Evolutionary conservation across 2,797 vertebrate genomes (phyloP), one percentile per base, ranked within the genome.

Genomic region (Enteromius radiatus): DNA sequence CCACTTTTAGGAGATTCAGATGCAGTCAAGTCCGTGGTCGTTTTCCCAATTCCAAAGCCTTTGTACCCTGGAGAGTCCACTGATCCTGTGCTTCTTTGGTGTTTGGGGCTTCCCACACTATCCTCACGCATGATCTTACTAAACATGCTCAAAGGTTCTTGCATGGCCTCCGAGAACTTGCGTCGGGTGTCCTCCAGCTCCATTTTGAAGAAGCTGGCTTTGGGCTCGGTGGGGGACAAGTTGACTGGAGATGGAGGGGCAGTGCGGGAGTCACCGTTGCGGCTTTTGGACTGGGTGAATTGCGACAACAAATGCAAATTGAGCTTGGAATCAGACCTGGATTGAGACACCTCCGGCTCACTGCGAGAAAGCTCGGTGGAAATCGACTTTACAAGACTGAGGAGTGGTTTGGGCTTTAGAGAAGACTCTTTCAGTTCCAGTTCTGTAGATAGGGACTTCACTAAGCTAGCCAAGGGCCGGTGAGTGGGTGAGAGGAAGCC

Each of bases 71-170:
- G 76, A 21, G 89, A 86, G 86, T 91, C 85, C 59, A 28, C 0
- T 63, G 84, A 83, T 65, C 88, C 38, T 80, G 90, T 49, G 45
- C 87, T 87, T 85, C 83, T 89, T 1, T 87, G 90, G 85, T 95
- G 88, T 84, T 96, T 95, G 31, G 93, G 87, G 10, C 86, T 89
- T 17, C 92, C 45, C 0, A 63, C 28, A 12, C 89, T 93, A 64
- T 97, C 97, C 49, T 98, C 97, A 5, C 94, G 93, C 91, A 95
- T 96, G 45, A 97, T 96, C 83, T 96, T 96, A 78, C 94, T 96
- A 61, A 98, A 95, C 91, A 96, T 95, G 86, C 88, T 96, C 75
- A 97, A 87, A 2, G 96, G 96, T 86, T 98, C 96, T 0, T 97
- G 96, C 89, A 97, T 88, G 0, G 95, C 96, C 88, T 97, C 96